phyloP scores from a whole-genome alignment of 2,797 vertebrate genomes.

The Gambelia wislizenii region DNA sequence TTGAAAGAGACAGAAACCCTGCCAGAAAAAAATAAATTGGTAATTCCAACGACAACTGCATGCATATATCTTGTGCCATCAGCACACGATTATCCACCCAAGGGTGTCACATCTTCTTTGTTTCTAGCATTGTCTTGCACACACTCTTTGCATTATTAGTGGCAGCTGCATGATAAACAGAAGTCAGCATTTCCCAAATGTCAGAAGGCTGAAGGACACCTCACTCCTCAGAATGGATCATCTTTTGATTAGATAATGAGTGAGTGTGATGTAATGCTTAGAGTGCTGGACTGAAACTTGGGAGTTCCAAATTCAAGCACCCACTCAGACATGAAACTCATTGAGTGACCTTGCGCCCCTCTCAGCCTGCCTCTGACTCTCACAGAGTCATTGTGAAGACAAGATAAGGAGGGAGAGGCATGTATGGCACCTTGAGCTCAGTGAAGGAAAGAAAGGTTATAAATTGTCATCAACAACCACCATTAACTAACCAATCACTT shows the following conservation, averaged over 20 bases:
- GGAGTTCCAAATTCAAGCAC: too few species aligned
- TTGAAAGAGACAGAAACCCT: neutral
- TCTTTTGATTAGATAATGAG: neutral
- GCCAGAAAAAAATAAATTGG: neutral
- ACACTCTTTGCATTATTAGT: neutral
- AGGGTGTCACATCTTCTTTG: too few species aligned
- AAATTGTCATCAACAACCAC: too few species aligned
- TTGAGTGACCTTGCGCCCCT: too few species aligned
- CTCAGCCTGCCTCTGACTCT: too few species aligned
- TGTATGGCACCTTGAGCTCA: too few species aligned
- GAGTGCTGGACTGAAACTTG: neutral
- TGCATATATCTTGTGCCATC: neutral
- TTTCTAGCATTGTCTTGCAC: neutral
- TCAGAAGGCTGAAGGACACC: neutral
- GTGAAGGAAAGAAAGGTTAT: too few species aligned
- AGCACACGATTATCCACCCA: neutral
- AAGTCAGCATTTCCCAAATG: neutral
- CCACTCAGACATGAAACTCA: too few species aligned
- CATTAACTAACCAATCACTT: too few species aligned
- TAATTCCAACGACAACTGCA: neutral
- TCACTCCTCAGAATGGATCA: neutral
- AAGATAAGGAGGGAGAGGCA: too few species aligned
- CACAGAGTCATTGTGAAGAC: too few species aligned
- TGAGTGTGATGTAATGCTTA: too few species aligned
- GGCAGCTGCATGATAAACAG: neutral